Evolutionary conservation across 2,888 invertebrate species (phyloP).

Genomic region (Podotricha telesiphe): DNA sequence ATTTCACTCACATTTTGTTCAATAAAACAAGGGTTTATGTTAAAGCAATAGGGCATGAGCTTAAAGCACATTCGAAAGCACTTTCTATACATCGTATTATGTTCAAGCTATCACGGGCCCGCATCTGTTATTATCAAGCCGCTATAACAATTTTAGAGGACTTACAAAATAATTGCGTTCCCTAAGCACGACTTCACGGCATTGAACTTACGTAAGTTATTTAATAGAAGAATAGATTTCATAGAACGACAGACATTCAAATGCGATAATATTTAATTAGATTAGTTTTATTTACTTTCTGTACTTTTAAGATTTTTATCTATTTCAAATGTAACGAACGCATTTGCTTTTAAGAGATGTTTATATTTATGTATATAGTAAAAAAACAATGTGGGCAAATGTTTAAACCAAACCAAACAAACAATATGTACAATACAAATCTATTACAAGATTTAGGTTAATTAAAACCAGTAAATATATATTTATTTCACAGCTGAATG

Average conservation of each 20-base stretch:
- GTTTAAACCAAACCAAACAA: background rate
- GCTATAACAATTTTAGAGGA: constrained; percentile 73
- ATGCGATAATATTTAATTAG: background rate
- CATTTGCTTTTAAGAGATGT: background rate
- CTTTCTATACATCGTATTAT: constrained; percentile 25
- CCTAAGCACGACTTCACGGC: constrained; percentile 75
- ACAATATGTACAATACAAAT: background rate
- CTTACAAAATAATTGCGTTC: constrained; percentile 77
- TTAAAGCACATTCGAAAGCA: constrained; percentile 26
- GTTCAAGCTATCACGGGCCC: constrained; percentile 63
- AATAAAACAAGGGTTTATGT: constrained; percentile 25
- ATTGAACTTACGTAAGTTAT: constrained; percentile 60
- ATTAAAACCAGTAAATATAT: background rate
- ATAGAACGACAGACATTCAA: background rate
- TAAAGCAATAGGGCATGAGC: constrained; percentile 1
- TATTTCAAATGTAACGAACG: background rate
- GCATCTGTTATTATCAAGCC: constrained; percentile 74
- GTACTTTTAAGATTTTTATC: background rate
- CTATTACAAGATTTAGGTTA: constrained; percentile 5
- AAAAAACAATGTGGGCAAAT: background rate
- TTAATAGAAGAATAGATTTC: constrained; percentile 26
- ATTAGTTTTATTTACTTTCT: background rate
- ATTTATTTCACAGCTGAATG: constrained; percentile 10
- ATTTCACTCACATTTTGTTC: constrained; percentile 29
- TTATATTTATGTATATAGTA: too few species aligned